These are phyloP conservation scores for Poeciliopsis occidentalis DNA, from an alignment of 2,113 vertebrate species.

Conservation along the genomic window DNA sequence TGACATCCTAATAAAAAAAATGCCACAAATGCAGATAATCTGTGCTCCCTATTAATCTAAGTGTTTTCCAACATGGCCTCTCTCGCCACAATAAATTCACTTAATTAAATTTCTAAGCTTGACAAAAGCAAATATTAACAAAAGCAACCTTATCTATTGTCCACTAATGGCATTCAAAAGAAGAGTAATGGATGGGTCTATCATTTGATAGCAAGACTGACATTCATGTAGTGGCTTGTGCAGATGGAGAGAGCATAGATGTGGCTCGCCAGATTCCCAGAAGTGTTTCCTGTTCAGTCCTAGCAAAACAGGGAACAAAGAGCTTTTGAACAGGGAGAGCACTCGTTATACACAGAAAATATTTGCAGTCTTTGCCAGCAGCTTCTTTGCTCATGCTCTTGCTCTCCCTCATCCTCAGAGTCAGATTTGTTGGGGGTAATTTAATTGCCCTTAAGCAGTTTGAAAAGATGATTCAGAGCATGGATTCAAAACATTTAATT, in stretches of 20 bases:
- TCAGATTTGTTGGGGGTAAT: slow-evolving; percentile 95
- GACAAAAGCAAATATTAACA: slow-evolving; percentile 92
- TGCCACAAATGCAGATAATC: slow-evolving; percentile 55
- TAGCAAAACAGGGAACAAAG: slow-evolving; percentile 91
- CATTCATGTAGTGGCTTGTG: slow-evolving; percentile 86
- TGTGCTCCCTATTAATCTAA: slow-evolving; percentile 72
- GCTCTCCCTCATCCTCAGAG: slow-evolving; percentile 80
- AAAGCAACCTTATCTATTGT: slow-evolving; percentile 91
- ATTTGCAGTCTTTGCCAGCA: slow-evolving; percentile 86
- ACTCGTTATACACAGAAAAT: slow-evolving; percentile 89
- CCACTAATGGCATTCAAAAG: slow-evolving; percentile 91
- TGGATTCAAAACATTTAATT: slow-evolving; percentile 98
- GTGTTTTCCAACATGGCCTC: slow-evolving; percentile 87
- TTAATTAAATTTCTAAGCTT: slow-evolving; percentile 95
- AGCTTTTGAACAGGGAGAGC: slow-evolving; percentile 89
- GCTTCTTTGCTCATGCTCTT: slow-evolving; percentile 75
- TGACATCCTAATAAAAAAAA: slow-evolving; percentile 58
- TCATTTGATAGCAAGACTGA: slow-evolving; percentile 87
- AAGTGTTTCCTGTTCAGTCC: slow-evolving; percentile 96
- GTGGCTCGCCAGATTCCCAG: slow-evolving; percentile 88
- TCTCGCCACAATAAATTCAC: slow-evolving; percentile 89
- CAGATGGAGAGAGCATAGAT: slow-evolving; percentile 82
- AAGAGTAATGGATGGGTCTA: slow-evolving; percentile 94
- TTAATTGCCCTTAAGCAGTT: slow-evolving; percentile 93
- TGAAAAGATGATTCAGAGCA: slow-evolving; percentile 99